Base-by-base conservation (phyloP, 2,888 invertebrate genomes). In the Bellardia pandia region DNA sequence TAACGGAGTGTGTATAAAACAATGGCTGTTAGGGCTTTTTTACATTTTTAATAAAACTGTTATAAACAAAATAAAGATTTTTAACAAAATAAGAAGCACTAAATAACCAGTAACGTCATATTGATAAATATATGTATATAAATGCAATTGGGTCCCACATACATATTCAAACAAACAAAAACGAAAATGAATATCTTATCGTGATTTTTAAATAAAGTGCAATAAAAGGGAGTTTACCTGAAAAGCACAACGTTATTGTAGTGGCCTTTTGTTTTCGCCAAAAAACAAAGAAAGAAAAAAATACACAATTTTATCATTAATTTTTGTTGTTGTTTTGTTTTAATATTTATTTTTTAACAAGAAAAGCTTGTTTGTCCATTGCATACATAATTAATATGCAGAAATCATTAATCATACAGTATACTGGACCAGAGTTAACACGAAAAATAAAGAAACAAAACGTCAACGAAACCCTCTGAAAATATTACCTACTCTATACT, bases 321-420 rank as follows among this genome's bases (percentile, higher is more conserved):
- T 51, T 79, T 72, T 66, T 64, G 11, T 80, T 66, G 40, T 72
- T 40, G 37, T 51, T 33, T 66, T 74, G 23, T 56, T 45, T 45
- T 68, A 51, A 68, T 60, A 71, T 66, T 48, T 13, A 37, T 68
- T 40, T 74, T 77, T 80, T 78, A 74, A 81, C 81, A 78, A 80
- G 79, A 85, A 85, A 85, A 85, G 85, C 79, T 85, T 85, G 85
- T 85, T 75, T 85, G 87, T 71, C 74, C 87, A 81, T 62, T 85
- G 81, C 81, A 87, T 78, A 78, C 87, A 87, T 85, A 87, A 87
- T 87, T 87, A 87, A 87, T 87, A 87, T 87, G 87, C 87, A 87
- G 85, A 78, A 87, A 74, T 78, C 85, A 87, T 87, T 87, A 87
- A 87, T 87, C 87, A 87, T 85, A 81, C 77, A 81, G 74, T 72